phyloP scores from a whole-genome alignment of 2,113 vertebrate species.

The Irena cyanogastra region DNA sequence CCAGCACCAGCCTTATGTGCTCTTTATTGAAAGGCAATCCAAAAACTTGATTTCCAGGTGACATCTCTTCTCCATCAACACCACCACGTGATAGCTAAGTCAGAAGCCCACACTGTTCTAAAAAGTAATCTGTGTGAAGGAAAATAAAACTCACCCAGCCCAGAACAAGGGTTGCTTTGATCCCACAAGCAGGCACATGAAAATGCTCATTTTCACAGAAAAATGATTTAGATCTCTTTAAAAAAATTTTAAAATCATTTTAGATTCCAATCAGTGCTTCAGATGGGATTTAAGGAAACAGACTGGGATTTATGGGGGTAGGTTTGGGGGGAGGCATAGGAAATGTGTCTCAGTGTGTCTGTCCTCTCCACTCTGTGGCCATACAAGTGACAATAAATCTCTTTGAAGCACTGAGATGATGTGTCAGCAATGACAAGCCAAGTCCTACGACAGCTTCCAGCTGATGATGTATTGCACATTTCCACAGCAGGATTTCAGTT shows the following conservation, averaged over 20 bases:
- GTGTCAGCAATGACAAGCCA: neutral
- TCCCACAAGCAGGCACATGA: neutral
- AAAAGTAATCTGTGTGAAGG: neutral
- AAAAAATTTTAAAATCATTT: neutral
- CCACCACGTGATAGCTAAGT: neutral
- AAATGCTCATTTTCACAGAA: neutral
- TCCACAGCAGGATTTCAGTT: neutral
- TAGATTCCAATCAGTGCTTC: neutral
- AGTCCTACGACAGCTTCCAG: neutral
- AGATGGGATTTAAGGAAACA: neutral
- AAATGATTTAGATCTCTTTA: neutral
- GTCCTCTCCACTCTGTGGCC: neutral
- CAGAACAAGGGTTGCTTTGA: neutral
- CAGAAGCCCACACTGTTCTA: neutral
- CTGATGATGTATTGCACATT: neutral
- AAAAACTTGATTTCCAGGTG: neutral
- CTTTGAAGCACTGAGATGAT: neutral
- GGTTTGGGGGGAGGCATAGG: accelerated
- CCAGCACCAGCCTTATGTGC: neutral
- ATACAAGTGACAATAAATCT: neutral
- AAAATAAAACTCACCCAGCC: neutral
- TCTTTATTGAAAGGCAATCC: neutral
- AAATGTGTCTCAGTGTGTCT: accelerated
- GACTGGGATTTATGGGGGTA: neutral
- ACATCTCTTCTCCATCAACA: neutral